Conservation (phyloP, 2,888 invertebrate genomes). For the Apamea crenata region DNA sequence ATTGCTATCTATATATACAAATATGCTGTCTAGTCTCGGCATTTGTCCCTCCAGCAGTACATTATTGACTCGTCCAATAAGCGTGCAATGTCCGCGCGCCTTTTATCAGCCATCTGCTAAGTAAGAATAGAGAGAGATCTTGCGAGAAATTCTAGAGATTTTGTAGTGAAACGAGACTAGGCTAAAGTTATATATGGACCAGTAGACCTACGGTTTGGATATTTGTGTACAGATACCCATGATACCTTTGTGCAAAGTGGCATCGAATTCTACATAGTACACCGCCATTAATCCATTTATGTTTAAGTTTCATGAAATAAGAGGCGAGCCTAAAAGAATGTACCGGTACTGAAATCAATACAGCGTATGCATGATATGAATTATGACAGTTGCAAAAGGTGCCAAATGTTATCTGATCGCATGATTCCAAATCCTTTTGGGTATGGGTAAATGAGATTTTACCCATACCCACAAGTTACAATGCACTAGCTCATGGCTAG, state of each 20-base stretch:
- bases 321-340: neutral
- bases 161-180: neutral
- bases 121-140: slow-evolving; percentile 70
- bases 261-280: too few species aligned
- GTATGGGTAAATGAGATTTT: neutral
- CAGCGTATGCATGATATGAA: neutral
- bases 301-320: too few species aligned
- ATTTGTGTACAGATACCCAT: too few species aligned
- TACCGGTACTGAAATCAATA: neutral
- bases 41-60: slow-evolving; percentile 81
- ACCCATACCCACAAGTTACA: neutral
- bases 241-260: too few species aligned
- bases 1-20: slow-evolving; percentile 79
- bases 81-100: slow-evolving; percentile 85
- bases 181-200: too few species aligned
- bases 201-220: too few species aligned
- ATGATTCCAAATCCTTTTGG: neutral
- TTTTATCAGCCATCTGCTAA: slow-evolving; percentile 76
- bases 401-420: neutral
- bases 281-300: too few species aligned
- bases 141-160: neutral
- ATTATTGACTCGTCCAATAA: slow-evolving; percentile 90
- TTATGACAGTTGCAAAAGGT: neutral
- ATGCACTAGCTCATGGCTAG: too few species aligned
- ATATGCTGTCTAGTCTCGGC: slow-evolving; percentile 76